These are phyloP conservation scores for Spodoptera litura DNA, from an alignment of 1,140 invertebrate genomes.

Conservation along the genomic window DNA sequence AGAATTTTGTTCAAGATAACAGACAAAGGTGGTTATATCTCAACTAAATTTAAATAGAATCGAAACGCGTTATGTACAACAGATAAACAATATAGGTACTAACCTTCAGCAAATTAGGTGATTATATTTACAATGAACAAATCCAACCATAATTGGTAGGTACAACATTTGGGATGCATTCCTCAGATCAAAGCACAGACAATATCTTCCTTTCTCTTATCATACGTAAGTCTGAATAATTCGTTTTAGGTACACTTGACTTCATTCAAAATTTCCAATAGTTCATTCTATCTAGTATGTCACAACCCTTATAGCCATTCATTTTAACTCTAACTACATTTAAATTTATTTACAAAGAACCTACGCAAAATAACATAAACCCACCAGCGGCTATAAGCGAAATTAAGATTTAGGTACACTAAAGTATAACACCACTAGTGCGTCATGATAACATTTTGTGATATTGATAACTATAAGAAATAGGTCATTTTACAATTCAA, in stretches of 20 bases:
- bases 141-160: background rate
- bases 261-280: slow-evolving; percentile 23
- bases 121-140: slow-evolving; percentile 36
- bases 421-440: slow-evolving; percentile 2
- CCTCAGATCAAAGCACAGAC: slow-evolving; percentile 40
- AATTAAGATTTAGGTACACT: slow-evolving; percentile 3
- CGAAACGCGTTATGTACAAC: slow-evolving; percentile 29
- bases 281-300: slow-evolving; percentile 41
- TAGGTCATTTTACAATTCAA: background rate
- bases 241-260: slow-evolving; percentile 33
- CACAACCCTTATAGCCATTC: slow-evolving; percentile 47
- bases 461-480: slow-evolving; percentile 2
- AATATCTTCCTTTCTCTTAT: slow-evolving; percentile 19
- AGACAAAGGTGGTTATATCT: slow-evolving; percentile 7
- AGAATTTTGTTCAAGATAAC: slow-evolving; percentile 36
- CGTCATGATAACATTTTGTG: slow-evolving; percentile 11
- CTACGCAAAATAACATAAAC: slow-evolving; percentile 14
- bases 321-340: slow-evolving; percentile 30
- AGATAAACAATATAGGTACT: slow-evolving; percentile 26
- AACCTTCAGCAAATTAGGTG: slow-evolving; percentile 1
- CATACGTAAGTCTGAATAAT: slow-evolving; percentile 35
- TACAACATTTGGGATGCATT: slow-evolving; percentile 34
- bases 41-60: slow-evolving; percentile 29
- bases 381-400: slow-evolving; percentile 14
- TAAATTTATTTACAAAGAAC: slow-evolving; percentile 29